These are phyloP conservation scores for Drosophila lini DNA, from an alignment of 1,140 invertebrate species.

Conservation along the genomic window DNA sequence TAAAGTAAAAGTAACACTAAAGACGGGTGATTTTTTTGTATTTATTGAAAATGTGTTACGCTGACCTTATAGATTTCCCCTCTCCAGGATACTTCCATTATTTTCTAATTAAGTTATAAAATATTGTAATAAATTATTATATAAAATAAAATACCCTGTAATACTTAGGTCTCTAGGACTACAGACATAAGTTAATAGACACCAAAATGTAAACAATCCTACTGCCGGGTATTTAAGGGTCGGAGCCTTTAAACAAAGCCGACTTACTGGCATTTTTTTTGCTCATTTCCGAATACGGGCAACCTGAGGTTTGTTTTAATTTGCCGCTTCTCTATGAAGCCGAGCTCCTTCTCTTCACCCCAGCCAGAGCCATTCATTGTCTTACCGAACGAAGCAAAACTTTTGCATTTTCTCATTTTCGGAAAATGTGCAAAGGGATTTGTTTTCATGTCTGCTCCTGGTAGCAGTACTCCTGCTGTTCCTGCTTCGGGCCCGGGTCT, in stretches of 20 bases:
- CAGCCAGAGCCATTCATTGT: conserved; percentile 52
- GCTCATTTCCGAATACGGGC: conserved; percentile 81
- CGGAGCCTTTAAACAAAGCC: background rate
- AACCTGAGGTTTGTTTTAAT: conserved; percentile 83
- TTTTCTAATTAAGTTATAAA: too few species aligned
- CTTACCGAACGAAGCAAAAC: conserved; percentile 70
- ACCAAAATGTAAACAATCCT: background rate
- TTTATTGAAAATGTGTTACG: too few species aligned
- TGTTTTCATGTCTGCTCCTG: conserved; percentile 74
- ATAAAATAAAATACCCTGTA: background rate
- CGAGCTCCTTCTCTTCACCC: conserved; percentile 1
- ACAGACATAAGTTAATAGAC: too few species aligned
- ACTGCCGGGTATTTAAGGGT: conserved; percentile 6
- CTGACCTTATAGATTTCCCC: background rate
- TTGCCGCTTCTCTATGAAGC: conserved; percentile 76
- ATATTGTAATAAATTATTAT: too few species aligned
- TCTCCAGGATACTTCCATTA: background rate
- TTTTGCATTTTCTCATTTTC: conserved; percentile 83
- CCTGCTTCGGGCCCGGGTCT: background rate
- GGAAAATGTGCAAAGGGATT: conserved; percentile 82
- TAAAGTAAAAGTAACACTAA: too few species aligned
- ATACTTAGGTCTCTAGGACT: too few species aligned
- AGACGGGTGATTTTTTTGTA: too few species aligned
- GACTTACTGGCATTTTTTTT: conserved; percentile 47
- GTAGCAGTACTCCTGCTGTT: conserved; percentile 33